Evolutionary conservation across 2,888 invertebrate genomes (phyloP).

Genomic region (Stramonita haemastoma): DNA sequence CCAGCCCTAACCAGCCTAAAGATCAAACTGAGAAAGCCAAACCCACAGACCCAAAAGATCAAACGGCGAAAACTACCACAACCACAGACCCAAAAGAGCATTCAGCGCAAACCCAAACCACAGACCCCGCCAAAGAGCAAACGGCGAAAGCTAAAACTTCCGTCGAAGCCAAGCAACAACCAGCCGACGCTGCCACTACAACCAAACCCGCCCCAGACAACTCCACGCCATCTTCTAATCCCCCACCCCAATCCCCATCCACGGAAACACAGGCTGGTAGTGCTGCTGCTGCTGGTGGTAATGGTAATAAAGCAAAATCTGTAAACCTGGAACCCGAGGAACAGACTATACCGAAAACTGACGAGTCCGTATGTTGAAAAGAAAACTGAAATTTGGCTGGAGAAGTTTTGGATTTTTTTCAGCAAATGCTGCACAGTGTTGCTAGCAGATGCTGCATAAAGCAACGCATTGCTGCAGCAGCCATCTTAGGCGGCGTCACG

Average conservation of each 20-base stretch:
- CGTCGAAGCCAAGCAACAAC: neutral
- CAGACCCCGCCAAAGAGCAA: too few species aligned
- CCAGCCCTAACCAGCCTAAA: neutral
- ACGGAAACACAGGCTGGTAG: neutral
- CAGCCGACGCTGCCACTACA: neutral
- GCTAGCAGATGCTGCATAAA: too few species aligned
- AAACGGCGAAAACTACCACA: neutral
- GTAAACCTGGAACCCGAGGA: too few species aligned
- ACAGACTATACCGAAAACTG: too few species aligned
- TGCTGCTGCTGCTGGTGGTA: neutral
- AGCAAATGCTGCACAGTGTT: too few species aligned
- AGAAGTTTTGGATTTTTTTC: too few species aligned
- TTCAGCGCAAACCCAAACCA: too few species aligned
- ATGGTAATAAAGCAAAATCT: too few species aligned
- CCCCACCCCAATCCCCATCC: neutral
- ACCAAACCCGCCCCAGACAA: neutral
- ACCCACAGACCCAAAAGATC: neutral
- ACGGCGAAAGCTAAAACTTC: neutral
- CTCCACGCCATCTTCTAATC: neutral
- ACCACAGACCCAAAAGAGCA: neutral
- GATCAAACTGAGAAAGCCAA: neutral
- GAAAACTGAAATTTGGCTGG: too few species aligned
- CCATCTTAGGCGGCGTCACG: too few species aligned
- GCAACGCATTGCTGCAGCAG: too few species aligned
- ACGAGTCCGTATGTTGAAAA: conserved; percentile 4